Percentiles rank a stretch among this genome's conserved stretches.
These are phyloP conservation scores for Hemibagrus wyckioides DNA, from an alignment of 2,113 vertebrate genomes.

Conservation along the genomic window DNA sequence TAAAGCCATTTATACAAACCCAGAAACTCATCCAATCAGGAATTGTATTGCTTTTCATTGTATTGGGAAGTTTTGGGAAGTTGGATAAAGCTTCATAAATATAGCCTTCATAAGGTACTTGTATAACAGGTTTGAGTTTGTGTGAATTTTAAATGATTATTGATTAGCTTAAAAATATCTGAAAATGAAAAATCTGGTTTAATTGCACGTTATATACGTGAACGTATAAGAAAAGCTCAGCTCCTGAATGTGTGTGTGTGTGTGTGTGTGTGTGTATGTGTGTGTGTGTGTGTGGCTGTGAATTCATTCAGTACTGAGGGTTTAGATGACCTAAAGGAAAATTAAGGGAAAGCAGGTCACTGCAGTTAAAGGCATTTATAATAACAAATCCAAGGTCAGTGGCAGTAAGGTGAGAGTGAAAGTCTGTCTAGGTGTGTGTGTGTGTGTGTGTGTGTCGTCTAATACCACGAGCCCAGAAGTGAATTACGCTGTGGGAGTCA, in stretches of 20 bases:
- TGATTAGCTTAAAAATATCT: not conserved
- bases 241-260: not conserved
- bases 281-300: not conserved
- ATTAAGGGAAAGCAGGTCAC: constrained; percentile 22
- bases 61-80: not conserved
- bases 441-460: constrained; percentile 32
- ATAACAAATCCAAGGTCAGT: constrained; percentile 66
- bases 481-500: constrained; percentile 55
- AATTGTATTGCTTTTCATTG: not conserved
- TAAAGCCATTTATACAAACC: not conserved
- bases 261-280: not conserved
- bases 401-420: constrained; percentile 67
- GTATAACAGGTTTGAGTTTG: not conserved
- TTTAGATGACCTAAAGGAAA: constrained; percentile 14
- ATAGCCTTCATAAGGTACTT: not conserved
- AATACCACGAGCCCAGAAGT: constrained; percentile 50
- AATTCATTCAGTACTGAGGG: constrained; percentile 7
- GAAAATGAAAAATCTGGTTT: not conserved
- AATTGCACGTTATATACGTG: too few species aligned
- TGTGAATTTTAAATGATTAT: not conserved
- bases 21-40: not conserved
- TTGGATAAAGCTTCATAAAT: not conserved
- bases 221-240: not conserved
- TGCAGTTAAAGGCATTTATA: constrained; percentile 41
- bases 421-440: constrained; percentile 51